These are phyloP conservation scores for Leguminivora glycinivorella DNA, from an alignment of 1,140 invertebrate species.

Conservation along the genomic window DNA sequence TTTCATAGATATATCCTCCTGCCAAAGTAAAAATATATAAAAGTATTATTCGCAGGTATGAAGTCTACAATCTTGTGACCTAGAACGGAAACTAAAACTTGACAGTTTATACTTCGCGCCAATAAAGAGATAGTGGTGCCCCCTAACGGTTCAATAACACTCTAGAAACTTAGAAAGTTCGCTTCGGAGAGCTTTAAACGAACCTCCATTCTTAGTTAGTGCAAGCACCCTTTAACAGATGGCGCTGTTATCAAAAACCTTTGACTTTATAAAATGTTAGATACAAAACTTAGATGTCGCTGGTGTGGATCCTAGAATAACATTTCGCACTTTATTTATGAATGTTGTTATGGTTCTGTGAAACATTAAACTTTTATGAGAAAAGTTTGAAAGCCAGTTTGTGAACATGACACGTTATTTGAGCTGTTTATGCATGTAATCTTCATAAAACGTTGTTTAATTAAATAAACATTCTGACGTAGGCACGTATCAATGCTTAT, in stretches of 20 bases:
- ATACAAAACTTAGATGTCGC: slow-evolving; percentile 1
- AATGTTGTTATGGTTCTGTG: background rate
- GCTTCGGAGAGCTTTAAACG: background rate
- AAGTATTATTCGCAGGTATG: background rate
- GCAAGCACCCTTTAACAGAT: background rate
- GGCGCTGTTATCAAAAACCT: background rate
- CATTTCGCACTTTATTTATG: background rate
- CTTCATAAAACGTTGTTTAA: no score
- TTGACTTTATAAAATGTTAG: background rate
- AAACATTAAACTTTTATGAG: slow-evolving; percentile 5
- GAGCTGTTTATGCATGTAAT: background rate
- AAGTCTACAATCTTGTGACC: no score
- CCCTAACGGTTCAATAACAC: no score
- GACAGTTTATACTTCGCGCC: no score
- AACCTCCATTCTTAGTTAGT: background rate
- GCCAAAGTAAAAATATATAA: slow-evolving; percentile 51
- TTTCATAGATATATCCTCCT: slow-evolving; percentile 97
- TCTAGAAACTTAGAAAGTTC: background rate
- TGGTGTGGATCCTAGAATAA: background rate
- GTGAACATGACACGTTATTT: background rate
- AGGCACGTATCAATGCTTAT: no score
- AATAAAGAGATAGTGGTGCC: no score
- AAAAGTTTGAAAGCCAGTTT: background rate
- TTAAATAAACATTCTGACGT: no score
- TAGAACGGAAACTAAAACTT: no score